Base-by-base conservation (phyloP, 2,113 vertebrate species). In the Neoarius graeffei region DNA sequence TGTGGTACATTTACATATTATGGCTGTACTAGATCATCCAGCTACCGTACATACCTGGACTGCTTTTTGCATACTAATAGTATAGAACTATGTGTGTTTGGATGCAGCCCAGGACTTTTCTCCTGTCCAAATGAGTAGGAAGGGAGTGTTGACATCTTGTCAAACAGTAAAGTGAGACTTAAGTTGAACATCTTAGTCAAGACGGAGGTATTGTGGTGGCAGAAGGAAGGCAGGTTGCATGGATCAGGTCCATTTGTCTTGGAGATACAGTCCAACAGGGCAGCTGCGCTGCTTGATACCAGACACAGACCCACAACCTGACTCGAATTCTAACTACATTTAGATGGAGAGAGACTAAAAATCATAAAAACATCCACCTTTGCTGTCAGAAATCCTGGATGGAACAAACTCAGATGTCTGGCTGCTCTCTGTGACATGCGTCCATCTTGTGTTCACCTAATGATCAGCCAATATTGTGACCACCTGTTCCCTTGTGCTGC, bases 151-250 rank as follows among this genome's bases (percentile, higher is more conserved):
- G 30, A 64, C 60, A 15, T 64, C 20, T 64, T 50, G 60, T 66
- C 81, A 66, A 83, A 50, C 59, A 50, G 60, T 66, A 8, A 30
- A 14, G 59, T 50, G 5, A 83, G 59, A 14, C 81, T 50, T 19
- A 81, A 59, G 17, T 27, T 59, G 54, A 30, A 83, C 59, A 59
- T 59, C n/a, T 25, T 50, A 25, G 4, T 62, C 5, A 7, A 7
- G 23, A 50, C 50, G 81, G 35, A 64, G 35, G 19, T 48, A 30
- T 48, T 64, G 19, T 64, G 57, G 10, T 7, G 42, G 25, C 6
- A 84, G 82, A 30, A 50, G 82, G 30, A 67, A 11, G 59, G 59
- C 60, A 83, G 60, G 60, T 52, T 83, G 81, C 81, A 64, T 83
- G 81, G 81, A 83, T 50, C 23, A 83, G 42, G 25, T 52, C 60